Base-by-base conservation (phyloP, 2,113 vertebrate species). In the Irena cyanogastra region DNA sequence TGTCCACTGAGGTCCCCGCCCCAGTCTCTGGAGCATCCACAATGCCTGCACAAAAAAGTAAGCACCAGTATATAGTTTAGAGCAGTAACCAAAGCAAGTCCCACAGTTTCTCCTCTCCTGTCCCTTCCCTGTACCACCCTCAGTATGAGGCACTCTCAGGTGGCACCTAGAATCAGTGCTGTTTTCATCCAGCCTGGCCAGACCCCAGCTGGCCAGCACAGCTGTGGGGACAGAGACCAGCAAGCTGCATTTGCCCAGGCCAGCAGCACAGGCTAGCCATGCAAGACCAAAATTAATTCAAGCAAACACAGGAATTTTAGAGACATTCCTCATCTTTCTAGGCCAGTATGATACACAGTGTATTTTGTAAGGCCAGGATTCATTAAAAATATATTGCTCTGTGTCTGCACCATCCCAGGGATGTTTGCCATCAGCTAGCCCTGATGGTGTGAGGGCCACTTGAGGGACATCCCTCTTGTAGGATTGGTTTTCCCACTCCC, bases 1-100 rank as follows among this genome's bases (percentile, higher is more conserved):
- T 14, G 1, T 3, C 39, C 7, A 3, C 69, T 1, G 1, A 66
- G 37, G 18, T 60, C 28, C 15, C 42, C 0, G 0, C 24, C 59
- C 27, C 30, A 1, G 7, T 7, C 53, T 42, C 44, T 6, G 21
- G 35, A 70, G 44, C 41, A 47, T 7, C 68, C 75, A 53, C 49
- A 33, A 33, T 2, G 1, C 26, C 37, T 3, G 1, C 0, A 1
- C 60, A 74, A 60, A 31, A 49, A 74, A 65, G 13, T 7, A 44
- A 80, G 37, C 3, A n/a, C 16, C 63, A 52, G 35, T 14, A 22
- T n/a, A 76, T 39, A 49, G 10, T 28, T 90, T 19, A 12, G 24
- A 69, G 37, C 6, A 61, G 49, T 3, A 76, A 69, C 20, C 41
- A 64, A 49, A 90, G 50, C 41, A 81, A 70, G 41, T 22, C 44